Conservation (phyloP, 2,797 vertebrate genomes). For the Muscicapa comitata region DNA sequence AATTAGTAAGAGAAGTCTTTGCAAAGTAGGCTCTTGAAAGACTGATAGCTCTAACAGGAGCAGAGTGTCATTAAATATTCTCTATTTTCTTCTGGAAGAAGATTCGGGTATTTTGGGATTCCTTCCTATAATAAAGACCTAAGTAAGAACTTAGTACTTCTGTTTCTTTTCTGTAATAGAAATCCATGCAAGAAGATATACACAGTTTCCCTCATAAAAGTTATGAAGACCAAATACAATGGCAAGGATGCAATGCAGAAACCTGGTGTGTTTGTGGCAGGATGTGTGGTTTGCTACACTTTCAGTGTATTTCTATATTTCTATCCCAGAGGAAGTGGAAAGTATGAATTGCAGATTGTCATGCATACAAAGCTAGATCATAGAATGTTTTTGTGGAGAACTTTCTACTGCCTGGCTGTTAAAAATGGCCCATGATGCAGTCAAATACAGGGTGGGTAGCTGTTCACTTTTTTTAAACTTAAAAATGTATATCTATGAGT, state of each 20-base stretch:
- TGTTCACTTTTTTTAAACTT: neutral
- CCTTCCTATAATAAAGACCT: neutral
- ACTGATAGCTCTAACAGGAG: neutral
- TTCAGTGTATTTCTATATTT: neutral
- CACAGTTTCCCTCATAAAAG: neutral
- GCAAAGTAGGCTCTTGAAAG: neutral
- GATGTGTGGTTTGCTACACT: neutral
- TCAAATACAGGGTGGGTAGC: neutral
- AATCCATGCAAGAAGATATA: neutral
- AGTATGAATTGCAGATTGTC: neutral
- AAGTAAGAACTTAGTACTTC: neutral
- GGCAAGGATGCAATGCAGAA: neutral
- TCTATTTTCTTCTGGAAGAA: neutral
- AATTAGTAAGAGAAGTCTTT: neutral
- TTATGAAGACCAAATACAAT: neutral
- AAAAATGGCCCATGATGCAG: neutral
- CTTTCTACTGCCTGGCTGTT: neutral
- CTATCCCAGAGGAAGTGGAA: neutral
- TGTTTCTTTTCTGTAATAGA: neutral
- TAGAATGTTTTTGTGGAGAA: neutral
- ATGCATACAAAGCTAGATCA: neutral
- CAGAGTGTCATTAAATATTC: neutral
- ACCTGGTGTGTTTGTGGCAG: neutral
- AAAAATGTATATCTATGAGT: neutral
- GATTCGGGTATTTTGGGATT: neutral